Evolutionary conservation across 2,797 vertebrate genomes (phyloP), one percentile per base, ranked within the genome.

Genomic region (Chelon auratus): DNA sequence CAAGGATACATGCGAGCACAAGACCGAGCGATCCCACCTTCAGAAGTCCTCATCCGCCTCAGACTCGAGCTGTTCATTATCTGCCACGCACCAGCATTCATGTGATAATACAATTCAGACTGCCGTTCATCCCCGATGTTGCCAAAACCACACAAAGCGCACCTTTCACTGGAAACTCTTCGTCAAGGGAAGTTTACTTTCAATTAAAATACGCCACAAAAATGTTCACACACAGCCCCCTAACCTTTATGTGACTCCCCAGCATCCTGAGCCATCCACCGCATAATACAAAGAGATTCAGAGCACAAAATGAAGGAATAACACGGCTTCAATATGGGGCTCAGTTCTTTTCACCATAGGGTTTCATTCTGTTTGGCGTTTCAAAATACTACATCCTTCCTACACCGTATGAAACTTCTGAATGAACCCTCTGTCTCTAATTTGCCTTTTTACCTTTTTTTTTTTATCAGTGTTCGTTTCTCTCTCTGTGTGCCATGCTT

Each of bases 251-350:
- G 40, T 77, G 79, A 89, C 86, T 77, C 80, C 81, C 53, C 22
- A 55, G 62, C 78, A 67, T 84, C 86, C 85, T 67, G 71, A 63
- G 47, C 67, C 75, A 62, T 72, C 66, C 40, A 33, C 62, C 68
- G 20, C 77, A 55, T 68, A 42, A 67, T 79, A 89, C 71, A 62
- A 63, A 40, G 43, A 87, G 77, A 78, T 78, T 85, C 69, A 81
- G 77, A 72, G 76, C 65, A 72, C 56, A 75, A 77, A 85, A 86
- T 83, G 80, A 87, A 89, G 83, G 65, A 89, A 88, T 71, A 87
- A 91, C 83, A 91, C 51, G 42, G 73, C 69, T 62, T 91, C 86
- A 92, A 87, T 85, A 82, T 45, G 42, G 30, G 59, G 77, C 86
- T 87, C 88, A 85, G 81, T 85, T 68, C 83, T 77, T 74, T 55